Evolutionary conservation across 2,888 invertebrate genomes (phyloP).

Genomic region (Caenorhabditis imperialis): DNA sequence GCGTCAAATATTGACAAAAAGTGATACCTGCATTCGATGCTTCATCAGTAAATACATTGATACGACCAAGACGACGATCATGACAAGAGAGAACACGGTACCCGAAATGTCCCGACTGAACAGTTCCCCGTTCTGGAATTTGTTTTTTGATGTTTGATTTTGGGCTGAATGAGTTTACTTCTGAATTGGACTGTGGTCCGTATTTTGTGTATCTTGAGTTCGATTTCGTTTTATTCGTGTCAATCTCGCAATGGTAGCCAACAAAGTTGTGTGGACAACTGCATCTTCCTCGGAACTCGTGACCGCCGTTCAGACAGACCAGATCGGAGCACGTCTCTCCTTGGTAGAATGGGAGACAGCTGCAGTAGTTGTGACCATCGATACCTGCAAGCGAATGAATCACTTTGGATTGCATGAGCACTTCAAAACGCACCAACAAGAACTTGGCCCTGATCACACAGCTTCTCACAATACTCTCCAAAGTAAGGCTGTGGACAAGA

Average conservation of each 20-base stretch:
- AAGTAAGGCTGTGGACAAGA: constrained; percentile 75
- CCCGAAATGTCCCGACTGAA: constrained; percentile 76
- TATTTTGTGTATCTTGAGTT: constrained; percentile 71
- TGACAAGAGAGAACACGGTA: constrained; percentile 75
- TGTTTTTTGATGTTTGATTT: constrained; percentile 1
- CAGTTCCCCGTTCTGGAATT: constrained; percentile 69
- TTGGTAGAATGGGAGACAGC: constrained; percentile 75
- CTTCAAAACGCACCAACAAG: constrained; percentile 52
- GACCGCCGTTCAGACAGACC: constrained; percentile 76
- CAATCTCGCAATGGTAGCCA: constrained; percentile 77
- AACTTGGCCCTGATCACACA: constrained; percentile 76
- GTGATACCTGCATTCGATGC: constrained; percentile 76
- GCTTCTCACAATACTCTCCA: constrained; percentile 75
- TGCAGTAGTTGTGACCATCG: constrained; percentile 74
- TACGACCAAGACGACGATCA: constrained; percentile 76
- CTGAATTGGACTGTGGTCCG: constrained; percentile 33
- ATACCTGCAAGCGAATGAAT: constrained; percentile 46
- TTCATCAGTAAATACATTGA: constrained; percentile 77
- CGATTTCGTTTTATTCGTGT: constrained; percentile 69
- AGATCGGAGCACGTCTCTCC: constrained; percentile 76
- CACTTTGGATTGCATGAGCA: neutral
- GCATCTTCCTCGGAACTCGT: constrained; percentile 66
- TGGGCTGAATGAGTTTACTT: constrained; percentile 15
- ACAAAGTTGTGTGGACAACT: constrained; percentile 73
- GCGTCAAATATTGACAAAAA: constrained; percentile 30